Evolutionary conservation across 2,888 invertebrate species (phyloP).

Genomic region (Epicampocera succincta): DNA sequence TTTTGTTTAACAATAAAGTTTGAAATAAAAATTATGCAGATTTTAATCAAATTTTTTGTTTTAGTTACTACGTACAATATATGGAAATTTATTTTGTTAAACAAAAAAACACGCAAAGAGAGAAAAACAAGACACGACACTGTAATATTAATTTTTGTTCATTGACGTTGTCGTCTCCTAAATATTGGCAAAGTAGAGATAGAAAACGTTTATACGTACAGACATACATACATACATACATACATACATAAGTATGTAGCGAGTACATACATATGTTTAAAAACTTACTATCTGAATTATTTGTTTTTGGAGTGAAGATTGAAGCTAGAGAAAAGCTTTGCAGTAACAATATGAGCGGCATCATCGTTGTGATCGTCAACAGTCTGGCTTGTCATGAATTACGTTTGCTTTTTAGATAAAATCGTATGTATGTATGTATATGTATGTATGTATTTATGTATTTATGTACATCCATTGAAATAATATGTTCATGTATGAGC

Average conservation of each 20-base stretch:
- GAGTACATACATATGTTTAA: too few species aligned
- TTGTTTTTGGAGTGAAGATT: not conserved
- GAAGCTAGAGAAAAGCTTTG: constrained; percentile 14
- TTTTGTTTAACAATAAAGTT: constrained; percentile 62
- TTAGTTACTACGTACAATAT: not conserved
- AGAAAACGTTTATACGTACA: constrained; percentile 37
- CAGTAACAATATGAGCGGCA: constrained; percentile 32
- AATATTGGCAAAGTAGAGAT: constrained; percentile 38
- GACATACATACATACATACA: not conserved
- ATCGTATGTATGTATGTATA: too few species aligned
- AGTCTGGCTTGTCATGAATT: constrained; percentile 60
- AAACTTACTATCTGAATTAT: not conserved
- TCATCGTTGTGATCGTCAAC: constrained; percentile 33
- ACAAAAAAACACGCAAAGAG: constrained; percentile 5
- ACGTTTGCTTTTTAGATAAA: constrained; percentile 57
- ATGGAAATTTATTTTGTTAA: constrained; percentile 27
- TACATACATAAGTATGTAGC: too few species aligned
- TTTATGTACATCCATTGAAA: constrained; percentile 25
- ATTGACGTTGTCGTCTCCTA: constrained; percentile 28
- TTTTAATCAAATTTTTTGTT: constrained; percentile 58
- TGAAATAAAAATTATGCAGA: constrained; percentile 65
- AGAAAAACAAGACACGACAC: not conserved
- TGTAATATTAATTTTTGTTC: constrained; percentile 54
- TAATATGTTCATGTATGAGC: constrained; percentile 8
- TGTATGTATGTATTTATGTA: too few species aligned